A percentile compares a stretch with the other conserved stretches of the same genome.
These are phyloP conservation scores for Drosophila tsacasi DNA, from an alignment of 1,140 invertebrate genomes.

Conservation along the genomic window DNA sequence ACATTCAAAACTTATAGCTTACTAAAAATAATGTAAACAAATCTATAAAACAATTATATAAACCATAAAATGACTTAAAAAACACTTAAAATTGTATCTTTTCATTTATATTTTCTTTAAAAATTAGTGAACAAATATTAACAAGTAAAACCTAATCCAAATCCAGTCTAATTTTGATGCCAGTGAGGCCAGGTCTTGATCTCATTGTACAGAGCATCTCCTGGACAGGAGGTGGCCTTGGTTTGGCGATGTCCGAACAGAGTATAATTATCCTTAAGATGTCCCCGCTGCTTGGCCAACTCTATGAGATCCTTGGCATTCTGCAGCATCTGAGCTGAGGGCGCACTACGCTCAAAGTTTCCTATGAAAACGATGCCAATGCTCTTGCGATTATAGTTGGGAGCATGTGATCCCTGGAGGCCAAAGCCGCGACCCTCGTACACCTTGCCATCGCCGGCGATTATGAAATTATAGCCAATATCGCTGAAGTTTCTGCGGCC, in stretches of 20 bases:
- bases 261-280: conserved; percentile 75
- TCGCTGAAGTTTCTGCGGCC: conserved; percentile 88
- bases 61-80: neutral
- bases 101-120: conserved; percentile 4
- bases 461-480: conserved; percentile 88
- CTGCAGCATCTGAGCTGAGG: conserved; percentile 87
- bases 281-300: conserved; percentile 86
- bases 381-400: conserved; percentile 88
- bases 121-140: neutral
- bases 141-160: neutral
- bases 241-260: conserved; percentile 90
- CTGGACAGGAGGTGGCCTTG: conserved; percentile 89
- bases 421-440: conserved; percentile 92
- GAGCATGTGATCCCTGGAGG: conserved; percentile 88
- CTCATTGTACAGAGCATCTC: conserved; percentile 86
- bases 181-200: conserved; percentile 86
- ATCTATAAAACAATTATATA: neutral
- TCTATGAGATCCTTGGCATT: conserved; percentile 88
- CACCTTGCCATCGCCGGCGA: conserved; percentile 86
- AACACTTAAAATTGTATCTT: neutral
- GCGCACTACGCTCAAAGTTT: conserved; percentile 86
- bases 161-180: conserved; percentile 42
- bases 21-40: neutral
- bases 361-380: conserved; percentile 89
- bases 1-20: neutral